Evolutionary conservation across 2,113 vertebrate species (phyloP).

Genomic region (Aldabrachelys gigantea): DNA sequence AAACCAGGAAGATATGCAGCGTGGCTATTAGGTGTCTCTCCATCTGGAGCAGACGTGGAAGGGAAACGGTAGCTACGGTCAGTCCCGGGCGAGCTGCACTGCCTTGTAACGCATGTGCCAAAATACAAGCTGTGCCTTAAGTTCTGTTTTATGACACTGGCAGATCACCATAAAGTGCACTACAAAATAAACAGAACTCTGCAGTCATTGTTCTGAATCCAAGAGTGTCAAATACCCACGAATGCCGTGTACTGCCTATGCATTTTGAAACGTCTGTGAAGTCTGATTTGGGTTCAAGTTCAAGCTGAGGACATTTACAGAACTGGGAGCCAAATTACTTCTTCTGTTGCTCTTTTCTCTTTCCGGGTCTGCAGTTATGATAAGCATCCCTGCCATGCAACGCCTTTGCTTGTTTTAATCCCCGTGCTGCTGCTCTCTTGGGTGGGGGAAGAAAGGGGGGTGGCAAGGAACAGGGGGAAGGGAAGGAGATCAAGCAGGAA

Average conservation of each 20-base stretch:
- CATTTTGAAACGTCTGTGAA: background rate
- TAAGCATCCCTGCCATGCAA: fast-evolving
- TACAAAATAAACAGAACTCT: background rate
- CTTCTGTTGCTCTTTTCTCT: background rate
- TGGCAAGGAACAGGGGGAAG: background rate
- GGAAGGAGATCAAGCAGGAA: background rate
- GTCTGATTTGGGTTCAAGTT: background rate
- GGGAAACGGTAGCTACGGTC: background rate
- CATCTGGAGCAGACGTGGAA: fast-evolving
- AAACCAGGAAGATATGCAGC: background rate
- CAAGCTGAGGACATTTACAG: background rate
- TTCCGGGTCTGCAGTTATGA: background rate
- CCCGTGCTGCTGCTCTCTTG: background rate
- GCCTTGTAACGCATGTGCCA: background rate
- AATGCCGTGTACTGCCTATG: background rate
- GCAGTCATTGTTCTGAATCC: background rate
- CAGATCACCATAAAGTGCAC: background rate
- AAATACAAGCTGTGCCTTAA: background rate
- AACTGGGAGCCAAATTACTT: background rate
- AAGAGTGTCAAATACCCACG: background rate
- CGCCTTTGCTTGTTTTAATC: background rate
- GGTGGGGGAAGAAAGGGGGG: background rate
- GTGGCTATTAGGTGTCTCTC: background rate
- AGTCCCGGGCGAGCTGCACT: background rate
- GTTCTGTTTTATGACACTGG: background rate